phyloP scores from a whole-genome alignment of 2,113 vertebrate species.

The Scytalopus superciliaris region DNA sequence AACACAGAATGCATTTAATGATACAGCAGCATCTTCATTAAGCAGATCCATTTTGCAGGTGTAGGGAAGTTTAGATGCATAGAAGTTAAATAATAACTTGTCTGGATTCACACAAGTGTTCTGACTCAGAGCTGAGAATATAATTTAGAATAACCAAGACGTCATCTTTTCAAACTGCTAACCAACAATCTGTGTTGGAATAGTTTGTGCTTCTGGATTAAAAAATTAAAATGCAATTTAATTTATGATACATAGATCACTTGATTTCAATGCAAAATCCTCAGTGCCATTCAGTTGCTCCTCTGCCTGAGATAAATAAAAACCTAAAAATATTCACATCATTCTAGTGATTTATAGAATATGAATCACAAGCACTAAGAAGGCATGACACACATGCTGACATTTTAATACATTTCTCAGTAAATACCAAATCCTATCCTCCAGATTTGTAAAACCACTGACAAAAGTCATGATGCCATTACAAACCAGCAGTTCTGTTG shows the following conservation, averaged over 20 bases:
- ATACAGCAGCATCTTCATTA: background rate
- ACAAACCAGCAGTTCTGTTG: background rate
- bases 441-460: background rate
- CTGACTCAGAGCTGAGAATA: background rate
- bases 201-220: background rate
- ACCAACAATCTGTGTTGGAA: background rate
- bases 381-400: background rate
- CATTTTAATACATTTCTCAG: constrained; percentile 15
- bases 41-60: background rate
- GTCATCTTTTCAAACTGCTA: background rate
- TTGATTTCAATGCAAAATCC: background rate
- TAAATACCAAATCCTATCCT: background rate
- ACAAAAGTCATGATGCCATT: background rate
- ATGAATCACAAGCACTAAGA: background rate
- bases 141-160: background rate
- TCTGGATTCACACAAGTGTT: background rate
- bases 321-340: background rate
- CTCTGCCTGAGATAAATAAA: background rate
- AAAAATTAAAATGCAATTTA: background rate
- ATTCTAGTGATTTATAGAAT: background rate
- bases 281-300: background rate
- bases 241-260: background rate
- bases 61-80: background rate
- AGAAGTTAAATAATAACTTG: background rate
- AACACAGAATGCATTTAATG: background rate